phyloP scores from a whole-genome alignment of 1,140 invertebrate species.

The Andrena cerasifolii region DNA sequence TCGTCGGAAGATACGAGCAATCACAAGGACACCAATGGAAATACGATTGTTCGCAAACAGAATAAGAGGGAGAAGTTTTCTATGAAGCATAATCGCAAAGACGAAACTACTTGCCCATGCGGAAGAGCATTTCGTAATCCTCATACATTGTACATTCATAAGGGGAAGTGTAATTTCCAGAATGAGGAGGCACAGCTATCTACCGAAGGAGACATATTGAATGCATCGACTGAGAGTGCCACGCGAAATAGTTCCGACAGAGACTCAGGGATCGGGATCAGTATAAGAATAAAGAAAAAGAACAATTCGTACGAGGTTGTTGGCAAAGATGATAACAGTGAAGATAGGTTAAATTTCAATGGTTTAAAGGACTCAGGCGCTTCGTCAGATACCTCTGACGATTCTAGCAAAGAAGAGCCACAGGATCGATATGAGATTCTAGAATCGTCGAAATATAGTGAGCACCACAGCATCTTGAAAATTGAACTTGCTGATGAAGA shows the following conservation, averaged over 20 bases:
- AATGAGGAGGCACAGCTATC: background rate
- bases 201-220: background rate
- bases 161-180: constrained; percentile 65
- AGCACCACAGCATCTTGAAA: constrained; percentile 70
- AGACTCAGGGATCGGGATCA: constrained; percentile 77
- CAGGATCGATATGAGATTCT: background rate
- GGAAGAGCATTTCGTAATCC: constrained; percentile 74
- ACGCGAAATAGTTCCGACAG: constrained; percentile 67
- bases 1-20: background rate
- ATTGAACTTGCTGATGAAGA: constrained; percentile 70
- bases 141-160: constrained; percentile 72
- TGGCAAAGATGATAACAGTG: constrained; percentile 63
- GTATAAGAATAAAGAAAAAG: constrained; percentile 80
- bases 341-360: constrained; percentile 33
- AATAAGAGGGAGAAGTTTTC: background rate
- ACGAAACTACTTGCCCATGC: constrained; percentile 66
- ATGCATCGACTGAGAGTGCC: background rate
- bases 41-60: background rate
- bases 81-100: background rate
- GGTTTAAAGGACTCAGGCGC: constrained; percentile 34
- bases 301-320: constrained; percentile 80
- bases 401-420: background rate
- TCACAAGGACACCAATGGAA: background rate
- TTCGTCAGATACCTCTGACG: constrained; percentile 48
- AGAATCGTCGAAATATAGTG: constrained; percentile 60